Evolutionary conservation across 1,140 invertebrate genomes (phyloP).

Genomic region (Scylla paramamosain): DNA sequence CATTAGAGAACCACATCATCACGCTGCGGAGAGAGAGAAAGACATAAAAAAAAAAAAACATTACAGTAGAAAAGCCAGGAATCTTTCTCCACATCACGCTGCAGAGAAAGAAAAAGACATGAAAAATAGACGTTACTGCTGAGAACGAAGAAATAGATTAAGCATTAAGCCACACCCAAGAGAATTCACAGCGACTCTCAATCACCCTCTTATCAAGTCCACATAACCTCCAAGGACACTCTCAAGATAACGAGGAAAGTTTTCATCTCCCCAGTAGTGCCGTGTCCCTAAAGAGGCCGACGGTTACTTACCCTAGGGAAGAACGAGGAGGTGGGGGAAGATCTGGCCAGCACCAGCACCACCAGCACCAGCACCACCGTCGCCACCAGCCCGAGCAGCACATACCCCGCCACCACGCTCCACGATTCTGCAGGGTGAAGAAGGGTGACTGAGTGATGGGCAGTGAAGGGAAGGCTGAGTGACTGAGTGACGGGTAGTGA

Average conservation of each 20-base stretch:
- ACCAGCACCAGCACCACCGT: slow-evolving; percentile 41
- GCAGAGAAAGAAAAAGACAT: slow-evolving; percentile 18
- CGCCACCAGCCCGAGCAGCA: slow-evolving; percentile 42
- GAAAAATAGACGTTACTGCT: neutral
- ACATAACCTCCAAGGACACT: neutral
- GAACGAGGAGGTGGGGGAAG: neutral
- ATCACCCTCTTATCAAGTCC: neutral
- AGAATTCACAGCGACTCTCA: too few relatives aligned
- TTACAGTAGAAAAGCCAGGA: neutral
- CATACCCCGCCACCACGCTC: slow-evolving; percentile 22
- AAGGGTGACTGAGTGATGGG: neutral
- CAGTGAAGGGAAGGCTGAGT: neutral
- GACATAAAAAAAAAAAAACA: neutral
- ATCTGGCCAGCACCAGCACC: neutral
- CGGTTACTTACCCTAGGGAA: slow-evolving; percentile 51
- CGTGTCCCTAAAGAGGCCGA: neutral
- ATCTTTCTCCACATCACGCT: neutral
- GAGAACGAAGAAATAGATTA: neutral
- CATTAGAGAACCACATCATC: neutral
- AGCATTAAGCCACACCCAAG: neutral
- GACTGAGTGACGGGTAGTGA: neutral
- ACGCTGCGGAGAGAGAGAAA: slow-evolving; percentile 27
- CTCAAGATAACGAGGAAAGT: neutral
- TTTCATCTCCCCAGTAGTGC: neutral
- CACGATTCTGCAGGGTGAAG: neutral